Base-by-base conservation (phyloP, 1,140 invertebrate genomes). In the Mesaphorura yosii region DNA sequence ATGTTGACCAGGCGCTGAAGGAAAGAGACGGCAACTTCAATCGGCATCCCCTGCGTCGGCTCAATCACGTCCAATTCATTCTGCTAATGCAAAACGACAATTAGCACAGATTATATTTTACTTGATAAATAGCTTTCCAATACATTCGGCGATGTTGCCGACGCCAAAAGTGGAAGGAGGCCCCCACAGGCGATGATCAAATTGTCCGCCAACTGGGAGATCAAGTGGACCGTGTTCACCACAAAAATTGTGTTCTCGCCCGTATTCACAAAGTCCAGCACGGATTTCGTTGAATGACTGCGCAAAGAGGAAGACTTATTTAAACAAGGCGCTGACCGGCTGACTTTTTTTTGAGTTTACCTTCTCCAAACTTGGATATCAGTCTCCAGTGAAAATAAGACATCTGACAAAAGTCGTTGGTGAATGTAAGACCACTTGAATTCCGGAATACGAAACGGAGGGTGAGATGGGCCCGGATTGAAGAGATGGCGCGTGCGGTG, bases 371-470 rank as follows among this genome's bases (percentile, higher is more conserved):
- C 86, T 78, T 97, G 90, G 63, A 99, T 90, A 67, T 98, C 95
- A 15, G 88, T 92, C 73, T 99, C 96, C 23, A 99, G 74, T 0
- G 92, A 94, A 70, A 93, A 95, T 10, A 99, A 74, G 20, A 99
- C 84, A 75, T 99, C 95, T 14, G 92, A 94, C 2, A 99, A 74
- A 51, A 99, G 73, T 59, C 91, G 77, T 70, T 98, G 91, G 73
- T 99, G 96, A 60, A 99, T 92, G 68, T 91, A 88, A 3, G 95
- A 98, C 95, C 96, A 99, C 64, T 93, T 86, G 72, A 99, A 99
- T 73, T 98, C 95, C 27, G 95, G 95, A 69, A 98, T 98, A 60
- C 95, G 80, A 73, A 98, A 98, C 0, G 94, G 91, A 22, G 94
- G 93, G 62, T 90, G 79, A 19, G 91, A 86, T 15, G 92, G 91